Evolutionary conservation across 2,113 vertebrate species (phyloP).

Genomic region (Orthonyx spaldingii): DNA sequence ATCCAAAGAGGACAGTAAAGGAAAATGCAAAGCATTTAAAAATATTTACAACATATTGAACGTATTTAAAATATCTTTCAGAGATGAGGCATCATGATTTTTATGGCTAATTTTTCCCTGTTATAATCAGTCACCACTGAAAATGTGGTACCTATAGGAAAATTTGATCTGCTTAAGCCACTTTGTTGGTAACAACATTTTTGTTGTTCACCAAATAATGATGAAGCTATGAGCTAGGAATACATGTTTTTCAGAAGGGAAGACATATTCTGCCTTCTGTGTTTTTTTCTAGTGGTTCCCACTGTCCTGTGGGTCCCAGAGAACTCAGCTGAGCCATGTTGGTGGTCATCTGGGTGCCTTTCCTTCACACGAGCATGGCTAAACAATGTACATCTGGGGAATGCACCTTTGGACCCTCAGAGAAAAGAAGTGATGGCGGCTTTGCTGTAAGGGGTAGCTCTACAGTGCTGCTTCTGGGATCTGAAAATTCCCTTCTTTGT

Average conservation of each 20-base stretch:
- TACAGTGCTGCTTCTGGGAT: neutral
- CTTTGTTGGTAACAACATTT: neutral
- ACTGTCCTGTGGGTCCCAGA: neutral
- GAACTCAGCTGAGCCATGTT: neutral
- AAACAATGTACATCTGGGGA: neutral
- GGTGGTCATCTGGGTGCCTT: fast-evolving
- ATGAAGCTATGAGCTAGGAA: neutral
- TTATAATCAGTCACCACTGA: neutral
- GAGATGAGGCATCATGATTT: neutral
- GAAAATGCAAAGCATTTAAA: neutral
- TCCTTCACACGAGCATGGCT: fast-evolving
- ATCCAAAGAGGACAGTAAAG: neutral
- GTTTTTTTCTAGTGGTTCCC: neutral
- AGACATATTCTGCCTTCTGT: neutral
- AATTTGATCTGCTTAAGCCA: neutral
- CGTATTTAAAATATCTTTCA: neutral
- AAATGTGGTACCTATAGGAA: neutral
- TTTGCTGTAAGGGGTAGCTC: neutral
- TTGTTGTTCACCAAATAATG: neutral
- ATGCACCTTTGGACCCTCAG: too few relatives aligned
- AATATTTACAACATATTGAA: neutral
- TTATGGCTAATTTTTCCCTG: neutral
- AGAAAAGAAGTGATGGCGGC: neutral
- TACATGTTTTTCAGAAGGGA: neutral
- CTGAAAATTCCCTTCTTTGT: neutral